Percentiles rank a stretch among this genome's conserved stretches.
phyloP scores from a whole-genome alignment of 2,797 vertebrate genomes.

The Micromesistius poutassou region DNA sequence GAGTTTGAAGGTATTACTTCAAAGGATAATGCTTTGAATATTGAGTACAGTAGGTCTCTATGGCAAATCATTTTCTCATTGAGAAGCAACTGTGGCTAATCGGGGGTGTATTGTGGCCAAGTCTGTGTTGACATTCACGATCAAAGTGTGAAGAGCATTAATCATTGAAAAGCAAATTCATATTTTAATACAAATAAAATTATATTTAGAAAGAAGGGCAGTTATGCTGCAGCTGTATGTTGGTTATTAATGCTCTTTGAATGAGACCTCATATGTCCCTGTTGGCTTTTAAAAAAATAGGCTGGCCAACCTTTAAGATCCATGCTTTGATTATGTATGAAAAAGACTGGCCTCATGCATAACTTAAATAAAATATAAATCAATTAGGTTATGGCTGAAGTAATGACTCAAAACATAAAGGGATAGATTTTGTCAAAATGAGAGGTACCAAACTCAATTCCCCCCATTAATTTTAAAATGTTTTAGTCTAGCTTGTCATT shows the following conservation, averaged over 20 bases:
- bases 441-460: neutral
- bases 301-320: neutral
- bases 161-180: neutral
- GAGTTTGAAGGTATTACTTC: neutral
- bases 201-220: neutral
- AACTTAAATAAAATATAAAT: neutral
- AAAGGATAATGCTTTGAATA: neutral
- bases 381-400: neutral
- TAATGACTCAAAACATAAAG: neutral
- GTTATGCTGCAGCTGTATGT: neutral
- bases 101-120: neutral
- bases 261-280: slow-evolving; percentile 1
- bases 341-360: neutral
- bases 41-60: neutral
- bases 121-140: neutral
- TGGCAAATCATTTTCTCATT: neutral
- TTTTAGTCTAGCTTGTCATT: neutral
- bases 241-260: neutral
- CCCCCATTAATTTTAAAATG: neutral
- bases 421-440: neutral
- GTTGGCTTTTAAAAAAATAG: neutral
- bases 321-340: slow-evolving; percentile 3
- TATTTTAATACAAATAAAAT: neutral
- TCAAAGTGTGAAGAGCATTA: neutral
- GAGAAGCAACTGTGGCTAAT: neutral